phyloP scores from a whole-genome alignment of 1,140 invertebrate genomes.

The Drosophila micromelanica region DNA sequence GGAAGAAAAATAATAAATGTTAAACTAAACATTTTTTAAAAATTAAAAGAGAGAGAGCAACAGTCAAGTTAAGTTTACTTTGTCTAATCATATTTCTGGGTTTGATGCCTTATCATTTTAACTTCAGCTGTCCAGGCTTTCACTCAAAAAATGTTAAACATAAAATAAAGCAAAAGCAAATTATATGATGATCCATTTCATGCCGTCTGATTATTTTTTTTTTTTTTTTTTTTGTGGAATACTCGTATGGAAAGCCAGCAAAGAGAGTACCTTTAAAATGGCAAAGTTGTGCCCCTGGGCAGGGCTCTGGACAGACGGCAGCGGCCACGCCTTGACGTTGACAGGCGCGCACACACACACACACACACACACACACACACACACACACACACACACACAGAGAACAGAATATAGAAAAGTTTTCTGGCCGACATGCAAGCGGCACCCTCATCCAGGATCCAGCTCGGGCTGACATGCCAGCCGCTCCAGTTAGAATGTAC shows the following conservation, averaged over 20 bases:
- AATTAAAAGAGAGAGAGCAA: no score
- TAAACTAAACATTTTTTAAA: no score
- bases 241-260: constrained; percentile 3
- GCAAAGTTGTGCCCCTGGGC: neutral
- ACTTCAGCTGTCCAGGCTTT: no score
- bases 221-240: no score
- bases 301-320: neutral
- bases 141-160: no score
- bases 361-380: no score
- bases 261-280: constrained; percentile 7
- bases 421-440: constrained; percentile 54
- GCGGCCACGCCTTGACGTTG: constrained; percentile 67
- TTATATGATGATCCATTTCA: neutral
- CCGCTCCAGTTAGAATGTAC: constrained; percentile 48
- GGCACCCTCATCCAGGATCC: constrained; percentile 71
- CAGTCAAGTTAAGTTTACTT: no score
- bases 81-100: no score
- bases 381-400: no score
- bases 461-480: constrained; percentile 54
- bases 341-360: constrained; percentile 48
- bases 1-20: no score
- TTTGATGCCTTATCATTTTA: no score
- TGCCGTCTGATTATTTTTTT: neutral
- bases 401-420: constrained; percentile 44
- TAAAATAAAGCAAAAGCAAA: no score